Evolutionary conservation across 2,113 vertebrate species (phyloP).

Genomic region (Brachyhypopomus occidentalis): DNA sequence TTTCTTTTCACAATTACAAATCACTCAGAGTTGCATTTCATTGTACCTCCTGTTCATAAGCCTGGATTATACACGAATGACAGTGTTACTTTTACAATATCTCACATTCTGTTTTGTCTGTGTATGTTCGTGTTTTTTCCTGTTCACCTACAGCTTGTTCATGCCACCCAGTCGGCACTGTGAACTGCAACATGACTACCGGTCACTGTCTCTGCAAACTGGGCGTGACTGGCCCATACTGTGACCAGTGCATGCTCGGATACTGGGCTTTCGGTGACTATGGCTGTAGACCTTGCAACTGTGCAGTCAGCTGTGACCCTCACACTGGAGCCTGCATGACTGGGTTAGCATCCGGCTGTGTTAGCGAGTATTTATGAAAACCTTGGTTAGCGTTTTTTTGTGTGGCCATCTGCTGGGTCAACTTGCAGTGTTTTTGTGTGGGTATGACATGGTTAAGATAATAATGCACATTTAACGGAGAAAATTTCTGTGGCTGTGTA

Average conservation of each 20-base stretch:
- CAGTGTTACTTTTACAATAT: background rate
- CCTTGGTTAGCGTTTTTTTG: background rate
- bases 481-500: conserved; percentile 28
- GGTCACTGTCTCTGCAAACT: conserved; percentile 94
- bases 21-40: too few species aligned
- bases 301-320: conserved; percentile 88
- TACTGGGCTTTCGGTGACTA: conserved; percentile 93
- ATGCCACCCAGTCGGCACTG: conserved; percentile 87
- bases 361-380: background rate
- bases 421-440: background rate
- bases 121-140: conserved; percentile 8
- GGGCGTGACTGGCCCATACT: conserved; percentile 85
- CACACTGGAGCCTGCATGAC: conserved; percentile 85
- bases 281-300: conserved; percentile 90
- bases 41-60: too few species aligned
- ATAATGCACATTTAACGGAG: background rate
- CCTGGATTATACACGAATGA: too few species aligned
- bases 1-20: too few species aligned
- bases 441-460: background rate
- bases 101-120: background rate
- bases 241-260: conserved; percentile 90
- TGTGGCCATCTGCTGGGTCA: background rate
- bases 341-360: conserved; percentile 72
- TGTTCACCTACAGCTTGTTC: conserved; percentile 77
- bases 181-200: conserved; percentile 84